Conservation (phyloP, 2,113 vertebrate genomes). For the Atlantisia rogersi region DNA sequence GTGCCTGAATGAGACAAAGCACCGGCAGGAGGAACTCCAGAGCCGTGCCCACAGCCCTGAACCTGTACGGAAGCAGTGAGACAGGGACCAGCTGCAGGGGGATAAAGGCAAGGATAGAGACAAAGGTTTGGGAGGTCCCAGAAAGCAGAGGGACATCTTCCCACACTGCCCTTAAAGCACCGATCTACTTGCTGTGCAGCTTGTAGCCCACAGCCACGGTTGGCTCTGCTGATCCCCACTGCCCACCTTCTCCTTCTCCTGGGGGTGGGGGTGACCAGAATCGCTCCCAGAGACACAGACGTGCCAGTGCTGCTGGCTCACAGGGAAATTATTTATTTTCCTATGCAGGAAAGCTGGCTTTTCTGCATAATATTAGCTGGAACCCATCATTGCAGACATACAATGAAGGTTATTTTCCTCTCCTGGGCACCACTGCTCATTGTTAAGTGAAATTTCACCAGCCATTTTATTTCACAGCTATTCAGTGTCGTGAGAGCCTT, state of each 20-base stretch:
- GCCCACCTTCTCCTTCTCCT: neutral
- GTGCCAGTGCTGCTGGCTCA: rapidly evolving
- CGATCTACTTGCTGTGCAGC: neutral
- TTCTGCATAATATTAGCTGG: neutral
- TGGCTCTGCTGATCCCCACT: neutral
- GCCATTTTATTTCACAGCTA: neutral
- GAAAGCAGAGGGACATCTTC: rapidly evolving
- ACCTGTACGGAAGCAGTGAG: neutral
- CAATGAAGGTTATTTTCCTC: neutral
- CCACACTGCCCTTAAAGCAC: rapidly evolving
- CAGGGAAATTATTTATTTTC: neutral
- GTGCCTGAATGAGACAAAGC: neutral
- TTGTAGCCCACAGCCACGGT: neutral
- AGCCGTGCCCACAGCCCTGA: neutral
- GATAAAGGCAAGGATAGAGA: rapidly evolving
- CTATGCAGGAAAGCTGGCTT: neutral
- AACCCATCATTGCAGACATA: neutral
- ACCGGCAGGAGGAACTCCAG: neutral
- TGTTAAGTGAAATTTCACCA: constrained; percentile 37
- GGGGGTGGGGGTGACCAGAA: neutral
- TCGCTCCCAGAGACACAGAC: rapidly evolving
- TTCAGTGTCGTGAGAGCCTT: neutral
- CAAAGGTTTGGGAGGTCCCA: neutral
- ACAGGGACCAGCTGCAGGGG: neutral
- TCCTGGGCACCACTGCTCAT: neutral